Percentiles rank a stretch among this genome's conserved stretches.
Evolutionary conservation across 2,797 vertebrate species (phyloP).

Genomic region (Pipistrellus pipistrellus): DNA sequence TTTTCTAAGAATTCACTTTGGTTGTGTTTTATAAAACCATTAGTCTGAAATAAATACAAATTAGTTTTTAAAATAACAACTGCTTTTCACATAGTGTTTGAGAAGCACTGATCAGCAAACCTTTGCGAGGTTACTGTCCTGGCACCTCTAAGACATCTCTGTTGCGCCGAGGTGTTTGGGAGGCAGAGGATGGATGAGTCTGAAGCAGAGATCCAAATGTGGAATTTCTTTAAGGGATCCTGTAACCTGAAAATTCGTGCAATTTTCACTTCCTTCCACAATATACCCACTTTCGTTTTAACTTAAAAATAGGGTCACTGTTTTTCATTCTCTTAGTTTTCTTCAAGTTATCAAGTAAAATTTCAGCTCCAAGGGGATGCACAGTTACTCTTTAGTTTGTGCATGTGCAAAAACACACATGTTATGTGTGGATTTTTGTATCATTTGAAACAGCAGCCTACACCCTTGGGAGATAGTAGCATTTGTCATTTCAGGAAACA

Average conservation of each 20-base stretch:
- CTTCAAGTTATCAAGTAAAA: neutral
- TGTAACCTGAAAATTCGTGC: neutral
- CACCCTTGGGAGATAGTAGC: neutral
- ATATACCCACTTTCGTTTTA: neutral
- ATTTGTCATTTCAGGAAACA: neutral
- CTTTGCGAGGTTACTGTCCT: neutral
- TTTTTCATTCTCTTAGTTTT: neutral
- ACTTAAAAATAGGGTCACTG: neutral
- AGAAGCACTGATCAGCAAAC: neutral
- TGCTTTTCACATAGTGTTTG: neutral
- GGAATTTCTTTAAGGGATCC: neutral
- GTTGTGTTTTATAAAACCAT: neutral
- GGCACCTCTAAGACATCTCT: no score
- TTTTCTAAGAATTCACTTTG: conserved; percentile 27
- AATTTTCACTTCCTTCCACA: neutral
- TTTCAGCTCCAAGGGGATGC: neutral
- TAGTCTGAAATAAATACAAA: neutral
- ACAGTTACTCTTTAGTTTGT: neutral
- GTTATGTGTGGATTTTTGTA: neutral
- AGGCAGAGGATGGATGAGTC: neutral
- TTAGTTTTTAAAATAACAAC: neutral
- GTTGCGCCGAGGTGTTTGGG: neutral
- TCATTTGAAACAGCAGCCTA: neutral
- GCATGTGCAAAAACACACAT: neutral
- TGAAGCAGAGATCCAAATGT: neutral